Conservation (phyloP, 2,113 vertebrate species). For the Beaufortia kweichowensis region DNA sequence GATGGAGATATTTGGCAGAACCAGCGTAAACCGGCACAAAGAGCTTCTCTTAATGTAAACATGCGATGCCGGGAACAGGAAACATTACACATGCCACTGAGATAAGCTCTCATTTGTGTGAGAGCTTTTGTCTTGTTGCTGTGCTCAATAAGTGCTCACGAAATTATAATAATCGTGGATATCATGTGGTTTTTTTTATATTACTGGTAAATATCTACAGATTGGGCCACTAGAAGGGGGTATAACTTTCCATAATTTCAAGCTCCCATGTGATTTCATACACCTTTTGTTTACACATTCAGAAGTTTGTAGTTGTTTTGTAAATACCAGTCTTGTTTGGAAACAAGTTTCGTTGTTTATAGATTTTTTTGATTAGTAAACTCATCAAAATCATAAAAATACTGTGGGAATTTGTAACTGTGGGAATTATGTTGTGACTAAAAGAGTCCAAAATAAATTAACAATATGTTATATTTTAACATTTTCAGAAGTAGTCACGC, state of each 20-base stretch:
- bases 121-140: background rate
- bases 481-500: too few species aligned
- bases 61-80: conserved; percentile 13
- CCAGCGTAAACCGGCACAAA: conserved; percentile 7
- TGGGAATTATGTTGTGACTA: too few species aligned
- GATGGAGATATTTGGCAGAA: conserved; percentile 14
- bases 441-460: too few species aligned
- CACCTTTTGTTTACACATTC: background rate
- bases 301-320: too few species aligned
- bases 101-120: background rate
- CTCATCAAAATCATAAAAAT: too few species aligned
- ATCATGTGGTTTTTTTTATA: background rate
- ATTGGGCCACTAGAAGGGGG: too few species aligned
- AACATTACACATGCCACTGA: conserved; percentile 1
- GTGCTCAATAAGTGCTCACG: background rate
- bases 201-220: background rate
- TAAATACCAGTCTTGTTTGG: too few species aligned
- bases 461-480: too few species aligned
- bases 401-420: too few species aligned
- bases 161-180: background rate
- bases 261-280: background rate
- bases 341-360: too few species aligned
- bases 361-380: too few species aligned
- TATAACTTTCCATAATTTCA: background rate
- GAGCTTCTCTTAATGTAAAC: background rate